A percentile compares a stretch with the other conserved stretches of the same genome.
Evolutionary conservation across 1,140 invertebrate species (phyloP).

Genomic region (Calycopis cecrops): DNA sequence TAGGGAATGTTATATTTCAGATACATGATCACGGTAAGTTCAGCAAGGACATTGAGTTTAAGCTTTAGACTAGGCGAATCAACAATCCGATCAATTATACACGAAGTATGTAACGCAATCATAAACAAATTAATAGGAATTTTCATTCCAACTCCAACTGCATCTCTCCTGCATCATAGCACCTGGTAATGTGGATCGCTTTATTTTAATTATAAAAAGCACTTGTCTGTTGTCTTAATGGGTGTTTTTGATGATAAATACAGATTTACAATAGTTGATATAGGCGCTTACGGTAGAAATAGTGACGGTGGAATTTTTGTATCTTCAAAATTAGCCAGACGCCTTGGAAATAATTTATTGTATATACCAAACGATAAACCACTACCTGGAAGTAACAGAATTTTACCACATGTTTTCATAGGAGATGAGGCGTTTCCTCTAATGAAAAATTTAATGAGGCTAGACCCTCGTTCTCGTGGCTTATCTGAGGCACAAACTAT

Average conservation of each 20-base stretch:
- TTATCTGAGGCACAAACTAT: too few species aligned
- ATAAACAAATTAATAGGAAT: constrained; percentile 19
- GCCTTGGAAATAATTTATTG: constrained; percentile 19
- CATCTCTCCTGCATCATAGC: constrained; percentile 19
- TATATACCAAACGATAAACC: constrained; percentile 21
- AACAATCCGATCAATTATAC: constrained; percentile 18
- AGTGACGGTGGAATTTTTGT: constrained; percentile 25
- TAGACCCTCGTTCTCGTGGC: constrained; percentile 25
- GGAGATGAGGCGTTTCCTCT: constrained; percentile 67
- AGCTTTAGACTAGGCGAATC: constrained; percentile 22
- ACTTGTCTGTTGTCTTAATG: constrained; percentile 23
- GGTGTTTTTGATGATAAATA: constrained; percentile 26
- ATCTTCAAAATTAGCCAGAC: constrained; percentile 18
- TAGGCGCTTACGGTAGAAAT: constrained; percentile 23
- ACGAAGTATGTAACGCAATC: constrained; percentile 20
- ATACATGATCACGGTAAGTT: constrained; percentile 14
- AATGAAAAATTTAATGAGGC: constrained; percentile 25
- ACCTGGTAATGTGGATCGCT: constrained; percentile 16
- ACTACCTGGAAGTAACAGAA: constrained; percentile 21
- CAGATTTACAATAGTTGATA: constrained; percentile 21
- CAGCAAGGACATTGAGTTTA: constrained; percentile 15
- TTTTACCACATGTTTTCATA: constrained; percentile 49
- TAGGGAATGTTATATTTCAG: too few species aligned
- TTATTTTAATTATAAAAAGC: constrained; percentile 21
- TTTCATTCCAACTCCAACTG: constrained; percentile 16